Evolutionary conservation across 1,140 invertebrate species (phyloP).

Genomic region (Calosoma granatense): DNA sequence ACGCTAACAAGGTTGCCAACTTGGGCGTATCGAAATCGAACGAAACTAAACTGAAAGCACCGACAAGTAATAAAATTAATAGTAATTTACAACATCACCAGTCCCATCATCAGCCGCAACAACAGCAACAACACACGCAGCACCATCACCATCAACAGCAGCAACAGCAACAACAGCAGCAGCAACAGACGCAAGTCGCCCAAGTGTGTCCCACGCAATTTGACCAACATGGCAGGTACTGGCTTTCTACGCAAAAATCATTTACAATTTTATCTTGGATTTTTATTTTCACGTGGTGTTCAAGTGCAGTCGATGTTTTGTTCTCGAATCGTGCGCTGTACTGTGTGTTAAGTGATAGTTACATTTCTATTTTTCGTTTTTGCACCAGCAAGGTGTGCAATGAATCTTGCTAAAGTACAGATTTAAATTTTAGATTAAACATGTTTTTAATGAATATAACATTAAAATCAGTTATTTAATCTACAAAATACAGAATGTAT

Average conservation of each 20-base stretch:
- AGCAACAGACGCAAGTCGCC: neutral
- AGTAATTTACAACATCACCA: neutral
- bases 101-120: neutral
- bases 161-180: neutral
- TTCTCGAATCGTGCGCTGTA: too few species aligned
- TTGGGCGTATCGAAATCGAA: conserved; percentile 25
- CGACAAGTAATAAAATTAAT: conserved; percentile 2
- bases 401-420: too few species aligned
- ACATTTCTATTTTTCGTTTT: too few species aligned
- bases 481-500: too few species aligned
- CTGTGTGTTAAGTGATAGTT: too few species aligned
- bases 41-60: conserved; percentile 28
- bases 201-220: neutral
- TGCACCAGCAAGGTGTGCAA: too few species aligned
- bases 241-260: neutral
- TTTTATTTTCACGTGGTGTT: too few species aligned
- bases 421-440: too few species aligned
- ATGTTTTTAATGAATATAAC: too few species aligned
- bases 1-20: conserved; percentile 29
- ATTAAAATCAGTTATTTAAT: too few species aligned
- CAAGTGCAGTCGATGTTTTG: too few species aligned
- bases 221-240: neutral
- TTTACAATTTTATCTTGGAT: too few species aligned
- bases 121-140: neutral
- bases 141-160: neutral